Percentiles rank a stretch among this genome's conserved stretches.
These are phyloP conservation scores for Sinocyclocheilus maitianheensis DNA, from an alignment of 2,113 vertebrate genomes.

Conservation along the genomic window DNA sequence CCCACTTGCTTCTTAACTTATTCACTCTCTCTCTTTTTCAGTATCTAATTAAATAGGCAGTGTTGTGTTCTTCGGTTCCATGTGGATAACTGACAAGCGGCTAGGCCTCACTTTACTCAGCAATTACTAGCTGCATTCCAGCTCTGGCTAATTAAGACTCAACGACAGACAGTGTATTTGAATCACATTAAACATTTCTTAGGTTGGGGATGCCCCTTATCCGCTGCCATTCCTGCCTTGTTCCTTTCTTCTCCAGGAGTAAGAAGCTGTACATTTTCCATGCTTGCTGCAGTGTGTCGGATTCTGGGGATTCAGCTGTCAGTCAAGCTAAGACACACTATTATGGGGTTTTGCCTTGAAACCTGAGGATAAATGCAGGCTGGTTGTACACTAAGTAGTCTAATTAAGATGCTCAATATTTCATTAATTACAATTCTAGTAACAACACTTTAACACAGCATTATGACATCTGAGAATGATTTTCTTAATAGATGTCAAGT, in stretches of 20 bases:
- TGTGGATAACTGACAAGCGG: constrained; percentile 67
- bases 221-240: constrained; percentile 17
- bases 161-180: constrained; percentile 62
- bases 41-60: constrained; percentile 68
- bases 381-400: constrained; percentile 8
- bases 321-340: constrained; percentile 40
- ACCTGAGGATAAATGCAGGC: constrained; percentile 6
- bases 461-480: not conserved
- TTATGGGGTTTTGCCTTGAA: constrained; percentile 16
- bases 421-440: not conserved
- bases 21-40: constrained; percentile 43
- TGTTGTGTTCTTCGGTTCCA: constrained; percentile 64
- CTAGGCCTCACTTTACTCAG: constrained; percentile 60
- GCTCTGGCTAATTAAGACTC: constrained; percentile 72
- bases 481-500: not conserved
- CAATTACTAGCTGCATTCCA: constrained; percentile 67
- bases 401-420: constrained; percentile 30
- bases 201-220: constrained; percentile 58
- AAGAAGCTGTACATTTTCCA: constrained; percentile 46
- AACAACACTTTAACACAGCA: not conserved
- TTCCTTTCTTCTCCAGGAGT: constrained; percentile 7
- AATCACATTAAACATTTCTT: constrained; percentile 52
- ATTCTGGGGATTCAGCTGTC: constrained; percentile 44
- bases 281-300: constrained; percentile 36
- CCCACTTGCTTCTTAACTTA: not conserved